These are phyloP conservation scores for Xiphydria camelus DNA, from an alignment of 2,888 invertebrate species.

Conservation along the genomic window DNA sequence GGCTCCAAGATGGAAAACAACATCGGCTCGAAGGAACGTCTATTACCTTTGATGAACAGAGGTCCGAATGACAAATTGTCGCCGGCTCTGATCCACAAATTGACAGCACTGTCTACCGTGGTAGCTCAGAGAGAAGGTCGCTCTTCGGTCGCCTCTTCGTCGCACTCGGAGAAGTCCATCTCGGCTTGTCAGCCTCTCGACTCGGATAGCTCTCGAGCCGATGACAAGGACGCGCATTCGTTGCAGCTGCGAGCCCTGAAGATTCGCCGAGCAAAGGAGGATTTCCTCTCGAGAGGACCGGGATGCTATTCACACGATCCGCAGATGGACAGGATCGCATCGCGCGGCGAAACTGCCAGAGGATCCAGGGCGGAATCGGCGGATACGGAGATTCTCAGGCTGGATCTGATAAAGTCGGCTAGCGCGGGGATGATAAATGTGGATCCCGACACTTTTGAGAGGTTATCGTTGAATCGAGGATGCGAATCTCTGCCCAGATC, in stretches of 20 bases:
- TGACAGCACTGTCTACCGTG: slow-evolving; percentile 31
- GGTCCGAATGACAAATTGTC: slow-evolving; percentile 16
- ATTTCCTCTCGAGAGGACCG: slow-evolving; percentile 63
- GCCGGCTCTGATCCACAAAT: slow-evolving; percentile 36
- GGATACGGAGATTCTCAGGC: slow-evolving; percentile 4
- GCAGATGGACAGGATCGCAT: slow-evolving; percentile 6
- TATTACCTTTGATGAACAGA: background rate
- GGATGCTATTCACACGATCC: slow-evolving; percentile 28
- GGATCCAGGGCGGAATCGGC: background rate
- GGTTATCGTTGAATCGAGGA: slow-evolving; percentile 54
- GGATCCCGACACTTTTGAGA: slow-evolving; percentile 65
- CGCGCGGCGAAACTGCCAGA: slow-evolving; percentile 8
- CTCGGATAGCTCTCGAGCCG: background rate
- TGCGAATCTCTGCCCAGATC: slow-evolving; percentile 62
- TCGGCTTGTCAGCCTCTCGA: background rate
- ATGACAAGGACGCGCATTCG: slow-evolving; percentile 39
- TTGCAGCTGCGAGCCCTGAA: slow-evolving; percentile 63
- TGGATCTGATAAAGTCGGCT: slow-evolving; percentile 68
- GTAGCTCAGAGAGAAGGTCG: slow-evolving; percentile 18
- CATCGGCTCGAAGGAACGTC: background rate
- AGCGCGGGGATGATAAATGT: slow-evolving; percentile 80
- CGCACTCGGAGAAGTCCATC: background rate
- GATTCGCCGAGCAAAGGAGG: slow-evolving; percentile 72
- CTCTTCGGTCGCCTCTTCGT: background rate
- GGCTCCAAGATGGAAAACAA: background rate